Conservation (phyloP, 2,888 invertebrate species). For the Polymixis flavicincta region DNA sequence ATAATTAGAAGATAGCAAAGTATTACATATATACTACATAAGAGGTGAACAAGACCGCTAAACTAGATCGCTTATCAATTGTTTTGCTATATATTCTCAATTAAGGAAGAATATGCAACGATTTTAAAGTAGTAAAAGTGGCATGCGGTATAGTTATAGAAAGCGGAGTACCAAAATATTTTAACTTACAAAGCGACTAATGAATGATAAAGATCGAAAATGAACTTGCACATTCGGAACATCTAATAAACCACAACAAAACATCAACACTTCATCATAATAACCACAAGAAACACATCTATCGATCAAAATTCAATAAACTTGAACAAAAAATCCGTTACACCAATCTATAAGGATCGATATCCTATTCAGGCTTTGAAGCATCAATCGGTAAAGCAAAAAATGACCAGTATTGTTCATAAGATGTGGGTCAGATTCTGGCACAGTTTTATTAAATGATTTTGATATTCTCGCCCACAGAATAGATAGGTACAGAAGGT, state of each 20-base stretch:
- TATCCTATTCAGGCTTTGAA: slow-evolving; percentile 50
- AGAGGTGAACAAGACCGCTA: not conserved
- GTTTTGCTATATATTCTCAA: not conserved
- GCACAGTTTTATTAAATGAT: slow-evolving; percentile 55
- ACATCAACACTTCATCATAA: slow-evolving; percentile 25
- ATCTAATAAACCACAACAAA: slow-evolving; percentile 30
- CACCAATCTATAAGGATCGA: slow-evolving; percentile 53
- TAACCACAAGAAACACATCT: slow-evolving; percentile 17
- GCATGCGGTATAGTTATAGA: not conserved
- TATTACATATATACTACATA: too few relatives aligned
- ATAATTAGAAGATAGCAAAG: not conserved
- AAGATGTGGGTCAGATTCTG: slow-evolving; percentile 63
- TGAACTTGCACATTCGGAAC: slow-evolving; percentile 17
- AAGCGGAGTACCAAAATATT: not conserved
- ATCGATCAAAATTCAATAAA: slow-evolving; percentile 42
- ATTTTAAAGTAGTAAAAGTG: not conserved
- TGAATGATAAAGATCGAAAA: slow-evolving; percentile 24
- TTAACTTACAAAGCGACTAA: slow-evolving; percentile 22
- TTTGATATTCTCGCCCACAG: slow-evolving; percentile 41
- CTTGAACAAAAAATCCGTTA: slow-evolving; percentile 56
- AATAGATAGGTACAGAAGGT: slow-evolving; percentile 19
- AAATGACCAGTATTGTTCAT: slow-evolving; percentile 66
- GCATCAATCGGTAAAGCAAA: slow-evolving; percentile 58
- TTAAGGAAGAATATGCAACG: not conserved
- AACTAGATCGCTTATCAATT: not conserved